phyloP scores from a whole-genome alignment of 2,797 vertebrate species.

The Hafferia zeledoni region DNA sequence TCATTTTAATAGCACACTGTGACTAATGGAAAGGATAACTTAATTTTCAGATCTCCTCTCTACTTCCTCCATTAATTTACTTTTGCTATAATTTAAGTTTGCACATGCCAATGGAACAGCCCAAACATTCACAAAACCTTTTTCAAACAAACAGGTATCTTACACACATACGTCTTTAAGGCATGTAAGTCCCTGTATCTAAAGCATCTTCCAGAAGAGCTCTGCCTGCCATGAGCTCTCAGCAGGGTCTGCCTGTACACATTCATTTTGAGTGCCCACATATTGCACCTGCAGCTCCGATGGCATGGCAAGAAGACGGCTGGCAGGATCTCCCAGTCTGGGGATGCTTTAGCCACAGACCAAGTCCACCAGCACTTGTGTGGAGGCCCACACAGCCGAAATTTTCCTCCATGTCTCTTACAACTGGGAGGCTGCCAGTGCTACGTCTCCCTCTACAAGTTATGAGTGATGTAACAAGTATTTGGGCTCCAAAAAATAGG shows the following conservation, averaged over 20 bases:
- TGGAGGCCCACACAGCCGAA: accelerated
- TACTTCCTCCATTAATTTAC: not conserved
- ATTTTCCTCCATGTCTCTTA: not conserved
- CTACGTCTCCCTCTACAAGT: not conserved
- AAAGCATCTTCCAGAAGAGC: not conserved
- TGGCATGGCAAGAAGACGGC: not conserved
- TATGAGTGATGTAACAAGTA: not conserved
- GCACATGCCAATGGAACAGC: not conserved
- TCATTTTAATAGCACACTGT: not conserved
- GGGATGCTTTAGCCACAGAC: not conserved
- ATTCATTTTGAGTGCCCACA: not conserved
- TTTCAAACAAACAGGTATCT: not conserved
- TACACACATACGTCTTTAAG: accelerated
- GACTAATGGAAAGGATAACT: not conserved
- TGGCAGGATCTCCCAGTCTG: not conserved
- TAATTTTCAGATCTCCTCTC: not conserved
- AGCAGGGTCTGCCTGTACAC: not conserved
- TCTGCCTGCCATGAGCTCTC: not conserved
- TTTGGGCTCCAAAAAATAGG: not conserved
- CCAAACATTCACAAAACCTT: not conserved
- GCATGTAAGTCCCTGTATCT: not conserved
- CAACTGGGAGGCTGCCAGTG: conserved; percentile 22
- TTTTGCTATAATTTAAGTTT: not conserved
- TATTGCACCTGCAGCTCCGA: not conserved
- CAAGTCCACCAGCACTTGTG: not conserved